A percentile compares a stretch with the other conserved stretches of the same genome.
These are phyloP conservation scores for Synanthedon myopaeformis DNA, from an alignment of 2,888 invertebrate species.

Conservation along the genomic window DNA sequence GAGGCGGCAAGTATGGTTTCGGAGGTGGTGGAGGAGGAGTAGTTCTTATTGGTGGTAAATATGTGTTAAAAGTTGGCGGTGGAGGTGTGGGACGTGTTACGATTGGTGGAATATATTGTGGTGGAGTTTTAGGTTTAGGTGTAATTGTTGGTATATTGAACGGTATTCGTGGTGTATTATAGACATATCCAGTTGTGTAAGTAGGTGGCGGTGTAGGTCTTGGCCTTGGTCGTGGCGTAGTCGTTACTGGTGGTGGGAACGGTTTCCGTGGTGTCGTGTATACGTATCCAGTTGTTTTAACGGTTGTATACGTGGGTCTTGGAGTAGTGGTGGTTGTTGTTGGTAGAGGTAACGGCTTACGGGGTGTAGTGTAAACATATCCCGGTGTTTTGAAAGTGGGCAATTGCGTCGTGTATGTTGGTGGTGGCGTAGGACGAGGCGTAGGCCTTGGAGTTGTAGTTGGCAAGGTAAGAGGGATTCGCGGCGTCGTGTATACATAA, in stretches of 20 bases:
- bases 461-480: not conserved
- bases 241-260: slow-evolving; percentile 1
- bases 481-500: not conserved
- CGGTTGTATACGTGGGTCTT: slow-evolving; percentile 5
- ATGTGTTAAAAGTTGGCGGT: slow-evolving; percentile 13
- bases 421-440: slow-evolving; percentile 8
- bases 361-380: not conserved
- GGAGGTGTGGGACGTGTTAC: slow-evolving; percentile 9
- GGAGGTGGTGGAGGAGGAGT: slow-evolving; percentile 3
- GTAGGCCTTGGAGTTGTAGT: slow-evolving; percentile 1
- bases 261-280: slow-evolving; percentile 1
- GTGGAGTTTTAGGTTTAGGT: slow-evolving; percentile 14
- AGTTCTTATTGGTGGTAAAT: slow-evolving; percentile 10
- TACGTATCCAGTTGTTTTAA: not conserved
- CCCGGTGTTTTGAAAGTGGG: not conserved
- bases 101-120: slow-evolving; percentile 4
- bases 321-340: not conserved
- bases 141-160: slow-evolving; percentile 16
- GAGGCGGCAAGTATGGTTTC: not conserved
- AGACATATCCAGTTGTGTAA: slow-evolving; percentile 14
- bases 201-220: slow-evolving; percentile 2
- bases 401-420: slow-evolving; percentile 3
- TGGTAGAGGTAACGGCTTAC: not conserved
- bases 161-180: slow-evolving; percentile 17
- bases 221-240: slow-evolving; percentile 1